Evolutionary conservation across 2,888 invertebrate species (phyloP).

Genomic region (Tanytarsus gracilentus): DNA sequence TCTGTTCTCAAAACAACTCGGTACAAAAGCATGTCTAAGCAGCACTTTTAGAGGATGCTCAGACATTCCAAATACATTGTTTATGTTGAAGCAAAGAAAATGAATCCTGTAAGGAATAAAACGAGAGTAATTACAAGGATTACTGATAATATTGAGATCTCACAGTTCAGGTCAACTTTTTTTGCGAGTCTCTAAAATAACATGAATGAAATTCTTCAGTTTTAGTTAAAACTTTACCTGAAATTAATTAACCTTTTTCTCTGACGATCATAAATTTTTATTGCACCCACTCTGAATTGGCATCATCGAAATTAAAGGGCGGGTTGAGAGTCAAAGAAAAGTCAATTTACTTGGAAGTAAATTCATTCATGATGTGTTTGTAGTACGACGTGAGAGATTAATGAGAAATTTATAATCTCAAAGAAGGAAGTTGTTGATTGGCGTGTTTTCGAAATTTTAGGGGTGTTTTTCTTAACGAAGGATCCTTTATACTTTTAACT

Average conservation of each 20-base stretch:
- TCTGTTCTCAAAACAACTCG: conserved; percentile 29
- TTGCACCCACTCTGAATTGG: not conserved
- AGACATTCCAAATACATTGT: conserved; percentile 1
- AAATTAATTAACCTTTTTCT: not conserved
- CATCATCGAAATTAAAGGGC: not conserved
- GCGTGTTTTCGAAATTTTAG: too few species aligned
- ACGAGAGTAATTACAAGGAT: conserved; percentile 17
- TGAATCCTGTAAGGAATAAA: conserved; percentile 22
- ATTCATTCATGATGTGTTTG: not conserved
- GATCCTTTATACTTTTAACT: too few species aligned
- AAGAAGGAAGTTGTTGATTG: not conserved
- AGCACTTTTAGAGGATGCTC: not conserved
- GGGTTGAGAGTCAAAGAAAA: not conserved
- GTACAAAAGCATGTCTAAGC: conserved; percentile 23
- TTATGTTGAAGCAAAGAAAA: conserved; percentile 7
- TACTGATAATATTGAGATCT: not conserved
- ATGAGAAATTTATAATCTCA: not conserved
- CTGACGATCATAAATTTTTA: not conserved
- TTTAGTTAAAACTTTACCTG: too few species aligned
- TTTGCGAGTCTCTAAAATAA: not conserved
- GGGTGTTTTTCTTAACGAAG: too few species aligned
- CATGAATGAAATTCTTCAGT: not conserved
- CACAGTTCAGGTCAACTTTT: not conserved
- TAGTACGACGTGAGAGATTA: not conserved
- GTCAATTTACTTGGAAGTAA: conserved; percentile 1